These are phyloP conservation scores for honey bee (Apis mellifera) DNA, from an alignment of 1,140 invertebrate genomes.

Conservation along the genomic window DNA sequence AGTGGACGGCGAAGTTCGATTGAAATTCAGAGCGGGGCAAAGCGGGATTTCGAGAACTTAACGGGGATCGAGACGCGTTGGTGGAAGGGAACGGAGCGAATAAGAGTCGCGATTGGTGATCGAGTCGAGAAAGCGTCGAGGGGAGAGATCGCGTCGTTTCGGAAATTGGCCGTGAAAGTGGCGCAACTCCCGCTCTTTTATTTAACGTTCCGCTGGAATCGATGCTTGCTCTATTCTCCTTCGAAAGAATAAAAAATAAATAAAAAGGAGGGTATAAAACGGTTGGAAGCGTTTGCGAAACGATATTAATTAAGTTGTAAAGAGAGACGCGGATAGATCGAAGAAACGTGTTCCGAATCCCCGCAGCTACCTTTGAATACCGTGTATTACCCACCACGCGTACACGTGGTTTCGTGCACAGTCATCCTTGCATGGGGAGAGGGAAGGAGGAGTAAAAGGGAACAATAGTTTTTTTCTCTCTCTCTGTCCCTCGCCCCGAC, in stretches of 20 bases:
- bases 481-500: background rate
- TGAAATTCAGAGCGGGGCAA: constrained; percentile 6
- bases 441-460: background rate
- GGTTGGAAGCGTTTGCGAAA: no score
- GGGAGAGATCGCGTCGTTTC: background rate
- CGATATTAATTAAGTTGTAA: background rate
- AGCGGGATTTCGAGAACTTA: no score
- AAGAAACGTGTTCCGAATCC: background rate
- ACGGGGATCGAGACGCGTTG: background rate
- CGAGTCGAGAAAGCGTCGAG: background rate
- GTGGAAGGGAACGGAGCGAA: background rate
- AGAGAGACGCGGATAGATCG: background rate
- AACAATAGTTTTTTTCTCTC: constrained; percentile 31
- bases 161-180: constrained; percentile 11
- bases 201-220: background rate
- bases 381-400: background rate
- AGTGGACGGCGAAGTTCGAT: background rate
- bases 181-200: no score
- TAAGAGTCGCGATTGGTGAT: constrained; percentile 1
- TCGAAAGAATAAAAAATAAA: no score
- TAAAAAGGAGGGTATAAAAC: no score
- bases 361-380: background rate
- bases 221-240: background rate
- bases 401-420: constrained; percentile 24
- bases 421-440: constrained; percentile 24